These are phyloP conservation scores for Dryobota labecula DNA, from an alignment of 2,888 invertebrate species.

Conservation along the genomic window DNA sequence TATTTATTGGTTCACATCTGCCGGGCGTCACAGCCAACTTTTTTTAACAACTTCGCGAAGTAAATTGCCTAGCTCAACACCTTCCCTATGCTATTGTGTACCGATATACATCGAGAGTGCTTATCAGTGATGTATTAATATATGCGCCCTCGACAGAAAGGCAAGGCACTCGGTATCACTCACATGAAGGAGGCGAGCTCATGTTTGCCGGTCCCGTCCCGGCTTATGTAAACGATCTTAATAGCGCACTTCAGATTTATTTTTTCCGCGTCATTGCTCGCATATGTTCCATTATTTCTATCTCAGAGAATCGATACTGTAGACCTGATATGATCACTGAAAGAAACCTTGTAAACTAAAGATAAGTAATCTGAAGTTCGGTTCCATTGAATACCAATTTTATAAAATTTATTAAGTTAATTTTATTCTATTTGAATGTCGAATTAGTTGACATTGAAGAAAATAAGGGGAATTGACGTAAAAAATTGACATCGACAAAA, in stretches of 20 bases:
- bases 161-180: slow-evolving; percentile 62
- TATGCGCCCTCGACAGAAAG: slow-evolving; percentile 64
- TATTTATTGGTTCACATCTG: too few relatives aligned
- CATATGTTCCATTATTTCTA: slow-evolving; percentile 66
- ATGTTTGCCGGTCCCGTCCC: slow-evolving; percentile 69
- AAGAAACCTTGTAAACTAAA: slow-evolving; percentile 21
- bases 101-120: slow-evolving; percentile 61
- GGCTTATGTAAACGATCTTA: slow-evolving; percentile 77
- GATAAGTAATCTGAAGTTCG: slow-evolving; percentile 16
- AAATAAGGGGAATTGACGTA: slow-evolving; percentile 8
- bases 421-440: slow-evolving; percentile 27
- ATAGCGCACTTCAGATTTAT: slow-evolving; percentile 78
- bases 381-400: slow-evolving; percentile 16
- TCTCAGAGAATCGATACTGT: slow-evolving; percentile 48
- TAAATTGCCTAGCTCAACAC: slow-evolving; percentile 22
- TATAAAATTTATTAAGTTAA: slow-evolving; percentile 24
- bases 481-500: background rate
- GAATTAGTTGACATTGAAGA: slow-evolving; percentile 14
- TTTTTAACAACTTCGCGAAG: slow-evolving; percentile 9
- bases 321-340: slow-evolving; percentile 25
- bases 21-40: too few relatives aligned
- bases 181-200: slow-evolving; percentile 58
- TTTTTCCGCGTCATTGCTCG: slow-evolving; percentile 73
- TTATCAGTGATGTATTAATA: slow-evolving; percentile 69
- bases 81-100: slow-evolving; percentile 49